Base-by-base conservation (phyloP, 2,113 vertebrate genomes). In the Oreocharis arfaki region DNA sequence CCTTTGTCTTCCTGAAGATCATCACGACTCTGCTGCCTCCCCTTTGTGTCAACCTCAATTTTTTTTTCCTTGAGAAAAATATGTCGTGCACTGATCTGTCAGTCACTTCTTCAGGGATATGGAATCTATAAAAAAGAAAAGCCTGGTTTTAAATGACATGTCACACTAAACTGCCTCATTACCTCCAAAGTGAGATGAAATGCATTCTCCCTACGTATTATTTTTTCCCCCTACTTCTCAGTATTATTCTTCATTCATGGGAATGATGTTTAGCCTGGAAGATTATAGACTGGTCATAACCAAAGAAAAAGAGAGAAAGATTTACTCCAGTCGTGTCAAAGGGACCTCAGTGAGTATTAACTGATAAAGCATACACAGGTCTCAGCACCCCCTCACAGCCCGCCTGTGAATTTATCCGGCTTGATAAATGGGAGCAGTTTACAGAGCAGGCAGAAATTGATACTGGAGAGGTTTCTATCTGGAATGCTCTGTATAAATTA, bases 111-210 rank as follows among this genome's bases (percentile, higher is more conserved):
- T 57, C 47, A 23, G 24, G 28, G 86, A 50, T 59, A 79, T 83
- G 74, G 92, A 96, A 96, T 94, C 95, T 89, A 85, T 97, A 93
- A 96, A 84, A 96, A 73, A 83, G 77, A 91, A 94, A 96, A 93
- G 77, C 50, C 87, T 61, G 87, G 71, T 95, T 97, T 96, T 87
- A 97, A 98, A 97, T 97, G 95, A 96, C 95, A 90, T 96, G 96
- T 97, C 96, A 95, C 42, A 83, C 94, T 96, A 97, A 98, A 96
- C 50, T 86, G 96, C 87, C 95, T 97, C 95, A 95, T 98, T 97
- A 96, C 82, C 76, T 93, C 81, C 75, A 70, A 97, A 97, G 96
- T 52, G 93, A 98, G 96, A 96, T 97, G 95, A 94, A 97, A 97
- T 67, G 53, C 90, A 82, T 91, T 89, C 65, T 84, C 60, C 30